Base-by-base conservation (phyloP, 2,113 vertebrate species). In the Rhea pennata region DNA sequence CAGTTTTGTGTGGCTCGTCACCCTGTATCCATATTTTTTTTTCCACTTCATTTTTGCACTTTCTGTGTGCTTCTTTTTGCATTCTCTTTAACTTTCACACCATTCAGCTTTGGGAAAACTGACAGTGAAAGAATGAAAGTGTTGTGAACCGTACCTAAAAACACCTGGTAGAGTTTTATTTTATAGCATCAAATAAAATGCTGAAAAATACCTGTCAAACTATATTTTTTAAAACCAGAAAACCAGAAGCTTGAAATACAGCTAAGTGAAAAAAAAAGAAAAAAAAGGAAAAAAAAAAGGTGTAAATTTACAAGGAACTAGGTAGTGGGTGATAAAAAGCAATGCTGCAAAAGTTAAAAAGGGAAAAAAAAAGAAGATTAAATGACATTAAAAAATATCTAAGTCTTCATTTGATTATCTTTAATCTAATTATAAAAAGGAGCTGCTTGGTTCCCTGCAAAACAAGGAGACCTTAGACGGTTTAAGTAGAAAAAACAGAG, bases 381-480 rank as follows among this genome's bases (percentile, higher is more conserved):
- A 97, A 97, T 96, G 90, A 97, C 95, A 96, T 97, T 96, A 84
- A 97, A 98, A 98, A 97, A 97, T 95, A 97, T 84, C 89, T 93
- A 96, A 95, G 93, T 91, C 95, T 97, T 98, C 97, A 98, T 98
- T 97, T 97, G 97, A 97, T 98, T 98, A 98, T 97, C 95, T 97
- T 95, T 98, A 98, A 98, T 98, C 97, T 98, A 98, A 98, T 98
- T 98, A 98, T 95, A 96, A 97, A 98, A 98, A 96, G 71, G 95
- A 96, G 96, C 94, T 95, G 95, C 94, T 97, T 94, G 86, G 95
- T 84, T 96, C 94, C 85, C 91, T 95, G 96, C 90, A 95, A 97
- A 98, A 98, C 97, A 98, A 98, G 97, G 97, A 96, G 96, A 97
- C 95, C 96, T 98, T 93, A 98, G 97, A 98, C 95, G 88, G 94